Evolutionary conservation across 2,797 vertebrate genomes (phyloP).

Genomic region (Amniataba percoides): DNA sequence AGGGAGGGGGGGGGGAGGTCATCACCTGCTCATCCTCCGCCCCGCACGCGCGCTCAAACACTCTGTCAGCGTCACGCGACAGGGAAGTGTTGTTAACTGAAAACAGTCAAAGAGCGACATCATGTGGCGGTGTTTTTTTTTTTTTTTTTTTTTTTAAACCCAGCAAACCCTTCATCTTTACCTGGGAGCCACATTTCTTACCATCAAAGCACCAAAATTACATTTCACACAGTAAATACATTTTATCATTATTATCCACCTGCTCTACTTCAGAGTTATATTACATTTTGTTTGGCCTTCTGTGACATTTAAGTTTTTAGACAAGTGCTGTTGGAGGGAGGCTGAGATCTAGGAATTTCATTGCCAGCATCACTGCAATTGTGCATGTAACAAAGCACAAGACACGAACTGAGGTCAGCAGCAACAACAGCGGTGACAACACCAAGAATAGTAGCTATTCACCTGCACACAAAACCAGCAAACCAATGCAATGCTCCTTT

Average conservation of each 20-base stretch:
- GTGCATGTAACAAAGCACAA: too few relatives aligned
- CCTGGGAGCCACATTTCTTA: neutral
- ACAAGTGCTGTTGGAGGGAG: neutral
- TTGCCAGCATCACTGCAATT: neutral
- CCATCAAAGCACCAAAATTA: neutral
- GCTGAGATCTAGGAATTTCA: neutral
- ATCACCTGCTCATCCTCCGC: neutral
- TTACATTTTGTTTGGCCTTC: too few relatives aligned
- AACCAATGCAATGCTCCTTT: slow-evolving; percentile 58
- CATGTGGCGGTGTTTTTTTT: too few relatives aligned
- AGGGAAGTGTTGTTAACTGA: neutral
- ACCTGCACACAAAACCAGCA: slow-evolving; percentile 16
- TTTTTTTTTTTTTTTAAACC: slow-evolving; percentile 66
- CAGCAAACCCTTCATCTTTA: neutral
- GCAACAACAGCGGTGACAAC: neutral
- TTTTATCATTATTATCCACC: neutral
- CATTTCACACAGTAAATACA: neutral
- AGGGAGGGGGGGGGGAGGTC: neutral
- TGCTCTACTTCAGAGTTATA: too few relatives aligned
- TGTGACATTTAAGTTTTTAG: too few relatives aligned
- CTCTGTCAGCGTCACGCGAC: neutral
- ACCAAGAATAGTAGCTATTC: neutral
- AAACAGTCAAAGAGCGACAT: slow-evolving; percentile 87
- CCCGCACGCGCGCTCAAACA: neutral
- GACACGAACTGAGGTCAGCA: too few relatives aligned